phyloP scores from a whole-genome alignment of 2,888 invertebrate genomes.

The Molanna angustata region DNA sequence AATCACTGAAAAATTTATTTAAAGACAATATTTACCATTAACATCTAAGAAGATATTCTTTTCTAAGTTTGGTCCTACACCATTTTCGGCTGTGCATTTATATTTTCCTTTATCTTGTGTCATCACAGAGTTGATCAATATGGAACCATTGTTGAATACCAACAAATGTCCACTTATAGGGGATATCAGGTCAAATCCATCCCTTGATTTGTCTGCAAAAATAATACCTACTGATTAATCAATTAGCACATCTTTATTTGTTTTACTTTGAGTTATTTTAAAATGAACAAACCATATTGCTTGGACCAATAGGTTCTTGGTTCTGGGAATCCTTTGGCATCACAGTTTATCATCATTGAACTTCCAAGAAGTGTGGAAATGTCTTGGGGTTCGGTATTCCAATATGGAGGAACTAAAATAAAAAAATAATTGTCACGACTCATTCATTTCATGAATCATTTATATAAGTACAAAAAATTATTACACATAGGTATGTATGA shows the following conservation, averaged over 20 bases:
- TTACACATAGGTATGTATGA: too few species aligned
- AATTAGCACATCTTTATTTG: neutral
- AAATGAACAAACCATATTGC: constrained; percentile 61
- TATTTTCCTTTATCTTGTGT: constrained; percentile 81
- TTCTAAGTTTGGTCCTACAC: constrained; percentile 74
- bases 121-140: constrained; percentile 69
- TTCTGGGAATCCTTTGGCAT: constrained; percentile 75
- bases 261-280: neutral
- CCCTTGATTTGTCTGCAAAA: constrained; percentile 51
- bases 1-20: neutral
- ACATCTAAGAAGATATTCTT: constrained; percentile 79
- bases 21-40: constrained; percentile 60
- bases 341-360: constrained; percentile 70
- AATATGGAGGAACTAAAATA: constrained; percentile 70
- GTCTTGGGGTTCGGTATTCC: constrained; percentile 73
- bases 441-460: neutral
- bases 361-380: constrained; percentile 71
- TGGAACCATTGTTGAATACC: constrained; percentile 65
- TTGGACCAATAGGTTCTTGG: constrained; percentile 74
- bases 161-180: constrained; percentile 45
- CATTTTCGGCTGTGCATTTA: constrained; percentile 81
- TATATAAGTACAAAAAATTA: neutral
- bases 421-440: neutral
- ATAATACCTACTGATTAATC: constrained; percentile 5
- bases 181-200: constrained; percentile 56